These are phyloP conservation scores for Microdon myrmicae DNA, from an alignment of 2,888 invertebrate genomes.

Conservation along the genomic window DNA sequence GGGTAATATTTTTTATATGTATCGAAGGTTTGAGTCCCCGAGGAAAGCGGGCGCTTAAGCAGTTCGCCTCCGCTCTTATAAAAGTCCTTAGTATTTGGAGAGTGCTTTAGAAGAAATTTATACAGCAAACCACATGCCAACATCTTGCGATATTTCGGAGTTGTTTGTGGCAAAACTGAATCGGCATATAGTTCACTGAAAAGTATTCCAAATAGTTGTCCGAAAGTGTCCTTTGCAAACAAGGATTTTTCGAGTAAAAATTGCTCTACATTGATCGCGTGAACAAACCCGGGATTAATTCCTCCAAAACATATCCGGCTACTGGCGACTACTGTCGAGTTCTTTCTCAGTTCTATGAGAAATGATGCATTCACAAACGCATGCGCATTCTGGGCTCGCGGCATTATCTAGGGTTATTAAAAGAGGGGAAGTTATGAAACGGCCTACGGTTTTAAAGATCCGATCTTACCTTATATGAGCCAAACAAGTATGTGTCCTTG, in stretches of 20 bases:
- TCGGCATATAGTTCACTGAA: slow-evolving; percentile 74
- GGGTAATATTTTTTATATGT: slow-evolving; percentile 77
- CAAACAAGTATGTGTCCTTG: slow-evolving; percentile 68
- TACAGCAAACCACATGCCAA: slow-evolving; percentile 79
- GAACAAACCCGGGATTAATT: slow-evolving; percentile 69
- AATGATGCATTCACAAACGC: slow-evolving; percentile 80
- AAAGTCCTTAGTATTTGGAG: slow-evolving; percentile 68
- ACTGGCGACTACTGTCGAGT: slow-evolving; percentile 58
- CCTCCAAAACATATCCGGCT: slow-evolving; percentile 73
- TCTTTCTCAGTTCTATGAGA: slow-evolving; percentile 69
- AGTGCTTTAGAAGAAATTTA: slow-evolving; percentile 72
- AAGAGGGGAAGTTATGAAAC: neutral
- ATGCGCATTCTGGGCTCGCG: slow-evolving; percentile 77
- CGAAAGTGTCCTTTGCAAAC: slow-evolving; percentile 66
- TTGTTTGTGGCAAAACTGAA: slow-evolving; percentile 72
- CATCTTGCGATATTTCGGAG: slow-evolving; percentile 73
- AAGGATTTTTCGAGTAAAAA: slow-evolving; percentile 67
- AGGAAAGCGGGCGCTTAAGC: slow-evolving; percentile 73
- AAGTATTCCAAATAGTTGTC: slow-evolving; percentile 69
- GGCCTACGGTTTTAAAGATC: neutral
- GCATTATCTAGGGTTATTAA: slow-evolving; percentile 72
- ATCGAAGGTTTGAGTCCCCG: slow-evolving; percentile 77
- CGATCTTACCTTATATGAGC: slow-evolving; percentile 74
- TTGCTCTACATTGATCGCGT: slow-evolving; percentile 70
- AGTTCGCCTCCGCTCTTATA: slow-evolving; percentile 71